phyloP scores from a whole-genome alignment of 2,888 invertebrate species.

The Lordiphosa fenestrarum region DNA sequence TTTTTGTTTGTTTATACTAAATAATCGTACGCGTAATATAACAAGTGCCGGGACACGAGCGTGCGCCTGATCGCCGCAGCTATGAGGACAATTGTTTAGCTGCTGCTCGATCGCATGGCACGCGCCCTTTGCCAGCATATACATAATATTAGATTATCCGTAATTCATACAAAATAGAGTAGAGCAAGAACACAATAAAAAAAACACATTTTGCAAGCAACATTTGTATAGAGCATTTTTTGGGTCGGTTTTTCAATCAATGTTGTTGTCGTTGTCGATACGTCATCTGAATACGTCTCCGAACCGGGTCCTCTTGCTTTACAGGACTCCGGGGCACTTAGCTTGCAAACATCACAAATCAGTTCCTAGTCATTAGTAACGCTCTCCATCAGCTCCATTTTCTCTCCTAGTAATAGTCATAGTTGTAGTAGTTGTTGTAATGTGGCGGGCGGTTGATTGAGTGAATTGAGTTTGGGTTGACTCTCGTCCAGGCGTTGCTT shows the following conservation, averaged over 20 bases:
- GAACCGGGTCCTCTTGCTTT: constrained; percentile 25
- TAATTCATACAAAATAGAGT: constrained; percentile 49
- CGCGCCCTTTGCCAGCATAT: constrained; percentile 25
- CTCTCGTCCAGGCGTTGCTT: constrained; percentile 37
- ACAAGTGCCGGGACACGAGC: constrained; percentile 22
- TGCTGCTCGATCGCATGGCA: constrained; percentile 42
- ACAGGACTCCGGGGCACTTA: constrained; percentile 51
- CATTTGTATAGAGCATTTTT: constrained; percentile 35
- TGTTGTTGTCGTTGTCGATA: constrained; percentile 36
- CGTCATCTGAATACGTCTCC: constrained; percentile 15
- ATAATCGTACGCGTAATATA: constrained; percentile 35
- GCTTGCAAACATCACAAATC: constrained; percentile 73
- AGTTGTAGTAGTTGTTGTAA: constrained; percentile 46
- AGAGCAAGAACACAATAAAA: constrained; percentile 62
- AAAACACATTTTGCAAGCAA: constrained; percentile 61
- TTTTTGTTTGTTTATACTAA: constrained; percentile 34
- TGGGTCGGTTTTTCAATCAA: constrained; percentile 12
- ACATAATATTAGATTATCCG: constrained; percentile 46
- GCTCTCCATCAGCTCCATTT: constrained; percentile 41
- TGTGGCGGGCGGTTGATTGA: constrained; percentile 26
- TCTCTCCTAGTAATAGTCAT: constrained; percentile 36
- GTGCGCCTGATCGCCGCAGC: constrained; percentile 42
- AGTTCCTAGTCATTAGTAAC: constrained; percentile 68
- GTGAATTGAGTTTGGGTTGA: constrained; percentile 25
- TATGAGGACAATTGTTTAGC: constrained; percentile 57